Percentiles rank a stretch among this genome's conserved stretches.
Conservation (phyloP, 2,113 vertebrate genomes). For the Paedocypris sp. region DNA sequence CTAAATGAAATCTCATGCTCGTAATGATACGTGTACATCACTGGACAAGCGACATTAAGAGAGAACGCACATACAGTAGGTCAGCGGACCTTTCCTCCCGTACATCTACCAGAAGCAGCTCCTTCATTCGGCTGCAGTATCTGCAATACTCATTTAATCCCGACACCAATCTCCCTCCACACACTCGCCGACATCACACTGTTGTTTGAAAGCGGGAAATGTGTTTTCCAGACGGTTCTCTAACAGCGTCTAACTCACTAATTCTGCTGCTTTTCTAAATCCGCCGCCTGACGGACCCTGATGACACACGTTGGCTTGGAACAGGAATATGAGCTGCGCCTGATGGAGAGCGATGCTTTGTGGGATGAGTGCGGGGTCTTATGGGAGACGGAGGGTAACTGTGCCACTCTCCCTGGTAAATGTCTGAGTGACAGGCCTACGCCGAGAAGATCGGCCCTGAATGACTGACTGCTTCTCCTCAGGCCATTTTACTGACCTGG, state of each 20-base stretch:
- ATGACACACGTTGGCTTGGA: not conserved
- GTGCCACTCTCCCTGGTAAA: not conserved
- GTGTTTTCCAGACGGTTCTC: too few relatives aligned
- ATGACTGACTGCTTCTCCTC: slow-evolving; percentile 22
- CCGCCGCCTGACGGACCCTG: slow-evolving; percentile 27
- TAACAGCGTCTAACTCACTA: too few relatives aligned
- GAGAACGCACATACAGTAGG: too few relatives aligned
- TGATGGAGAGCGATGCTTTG: not conserved
- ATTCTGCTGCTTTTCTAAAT: not conserved
- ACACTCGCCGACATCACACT: slow-evolving; percentile 26
- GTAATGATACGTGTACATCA: too few relatives aligned
- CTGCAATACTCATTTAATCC: too few relatives aligned
- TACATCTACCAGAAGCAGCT: too few relatives aligned
- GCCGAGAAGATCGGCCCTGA: slow-evolving; percentile 1
- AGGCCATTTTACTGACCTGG: slow-evolving; percentile 22
- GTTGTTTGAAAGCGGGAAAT: too few relatives aligned
- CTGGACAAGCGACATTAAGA: too few relatives aligned
- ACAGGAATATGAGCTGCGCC: not conserved
- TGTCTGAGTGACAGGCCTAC: not conserved
- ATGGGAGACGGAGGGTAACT: slow-evolving; percentile 7
- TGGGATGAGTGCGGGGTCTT: not conserved
- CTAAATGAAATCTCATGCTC: too few relatives aligned
- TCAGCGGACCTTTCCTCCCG: too few relatives aligned
- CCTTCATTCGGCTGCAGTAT: too few relatives aligned
- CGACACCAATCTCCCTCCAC: too few relatives aligned